phyloP scores from a whole-genome alignment of 2,888 invertebrate genomes.

The Eilema caniola region DNA sequence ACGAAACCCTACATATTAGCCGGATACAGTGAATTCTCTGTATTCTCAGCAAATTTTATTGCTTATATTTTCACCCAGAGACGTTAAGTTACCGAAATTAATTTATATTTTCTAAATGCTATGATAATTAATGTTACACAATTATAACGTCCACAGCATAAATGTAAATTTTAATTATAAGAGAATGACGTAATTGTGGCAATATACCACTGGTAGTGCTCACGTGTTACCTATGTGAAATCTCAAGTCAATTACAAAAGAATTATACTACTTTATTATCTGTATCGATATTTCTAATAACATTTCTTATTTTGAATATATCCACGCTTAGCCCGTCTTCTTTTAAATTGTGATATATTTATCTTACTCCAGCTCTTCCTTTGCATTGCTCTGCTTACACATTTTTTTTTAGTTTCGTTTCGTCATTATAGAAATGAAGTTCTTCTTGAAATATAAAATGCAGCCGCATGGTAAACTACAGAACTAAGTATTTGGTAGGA shows the following conservation, averaged over 20 bases:
- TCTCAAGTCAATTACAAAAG: neutral
- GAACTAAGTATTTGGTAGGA: neutral
- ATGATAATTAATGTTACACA: constrained; percentile 45
- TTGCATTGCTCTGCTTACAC: no score
- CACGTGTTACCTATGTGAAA: constrained; percentile 21
- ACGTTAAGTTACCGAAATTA: constrained; percentile 29
- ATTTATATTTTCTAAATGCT: constrained; percentile 36
- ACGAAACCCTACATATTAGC: constrained; percentile 30
- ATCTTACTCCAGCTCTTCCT: neutral
- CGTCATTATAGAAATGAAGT: no score
- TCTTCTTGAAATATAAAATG: no score
- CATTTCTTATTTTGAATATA: neutral
- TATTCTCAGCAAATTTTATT: constrained; percentile 33
- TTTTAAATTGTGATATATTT: neutral
- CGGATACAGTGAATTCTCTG: constrained; percentile 38
- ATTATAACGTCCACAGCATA: constrained; percentile 42
- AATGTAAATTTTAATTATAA: constrained; percentile 42
- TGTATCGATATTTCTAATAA: neutral
- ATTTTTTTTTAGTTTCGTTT: no score
- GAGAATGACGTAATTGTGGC: constrained; percentile 40
- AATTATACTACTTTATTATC: neutral
- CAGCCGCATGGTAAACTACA: no score
- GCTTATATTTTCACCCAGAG: constrained; percentile 38
- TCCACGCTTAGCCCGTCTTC: no score
- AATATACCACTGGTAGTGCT: constrained; percentile 28